Percentiles rank a stretch among this genome's conserved stretches.
phyloP scores from a whole-genome alignment of 2,113 vertebrate genomes.

The Ibidorhyncha struthersii region DNA sequence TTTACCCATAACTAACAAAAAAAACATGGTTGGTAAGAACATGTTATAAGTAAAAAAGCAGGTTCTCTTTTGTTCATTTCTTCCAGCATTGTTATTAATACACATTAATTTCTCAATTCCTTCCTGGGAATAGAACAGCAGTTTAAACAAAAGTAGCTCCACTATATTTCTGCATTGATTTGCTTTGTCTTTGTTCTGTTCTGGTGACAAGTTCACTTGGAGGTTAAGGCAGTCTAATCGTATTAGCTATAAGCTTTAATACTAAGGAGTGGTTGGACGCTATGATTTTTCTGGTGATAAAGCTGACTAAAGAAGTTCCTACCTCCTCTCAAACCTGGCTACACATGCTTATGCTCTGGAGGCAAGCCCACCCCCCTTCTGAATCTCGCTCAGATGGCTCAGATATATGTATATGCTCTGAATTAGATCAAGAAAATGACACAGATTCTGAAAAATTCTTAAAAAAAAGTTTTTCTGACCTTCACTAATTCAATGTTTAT shows the following conservation, averaged over 20 bases:
- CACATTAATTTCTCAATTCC: not conserved
- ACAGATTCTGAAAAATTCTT: not conserved
- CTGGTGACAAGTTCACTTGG: not conserved
- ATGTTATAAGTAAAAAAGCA: not conserved
- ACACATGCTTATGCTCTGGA: not conserved
- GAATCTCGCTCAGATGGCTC: not conserved
- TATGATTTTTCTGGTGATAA: not conserved
- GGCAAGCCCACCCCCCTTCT: not conserved
- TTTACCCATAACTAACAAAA: not conserved
- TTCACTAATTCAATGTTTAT: not conserved
- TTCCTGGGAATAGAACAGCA: not conserved
- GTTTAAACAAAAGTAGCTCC: not conserved
- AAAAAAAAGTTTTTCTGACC: not conserved
- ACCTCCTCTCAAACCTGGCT: not conserved
- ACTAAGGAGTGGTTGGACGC: not conserved
- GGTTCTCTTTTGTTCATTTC: not conserved
- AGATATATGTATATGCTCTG: not conserved
- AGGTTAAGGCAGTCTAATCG: not conserved
- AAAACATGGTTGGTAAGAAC: not conserved
- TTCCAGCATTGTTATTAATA: not conserved
- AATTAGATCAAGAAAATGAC: not conserved
- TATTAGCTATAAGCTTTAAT: not conserved
- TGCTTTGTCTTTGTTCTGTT: slow-evolving; percentile 15
- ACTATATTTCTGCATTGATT: not conserved
- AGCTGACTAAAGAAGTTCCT: not conserved